Percentiles rank a stretch among this genome's conserved stretches.
Evolutionary conservation across 2,888 invertebrate genomes (phyloP).

Genomic region (Troglohyphantes excavatus): DNA sequence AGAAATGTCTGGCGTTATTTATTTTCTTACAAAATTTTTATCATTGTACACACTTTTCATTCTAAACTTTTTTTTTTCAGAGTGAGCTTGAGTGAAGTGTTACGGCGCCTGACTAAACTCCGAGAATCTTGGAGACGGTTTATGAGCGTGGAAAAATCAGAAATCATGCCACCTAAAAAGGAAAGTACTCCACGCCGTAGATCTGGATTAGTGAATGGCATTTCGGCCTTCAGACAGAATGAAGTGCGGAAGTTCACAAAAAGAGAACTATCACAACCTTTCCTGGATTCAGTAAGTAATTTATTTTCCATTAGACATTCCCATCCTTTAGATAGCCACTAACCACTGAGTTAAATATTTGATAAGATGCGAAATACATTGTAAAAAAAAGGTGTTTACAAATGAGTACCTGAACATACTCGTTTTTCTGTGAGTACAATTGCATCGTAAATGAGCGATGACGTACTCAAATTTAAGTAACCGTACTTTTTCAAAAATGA

Average conservation of each 20-base stretch:
- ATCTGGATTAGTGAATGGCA: conserved; percentile 54
- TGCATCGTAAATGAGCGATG: no score
- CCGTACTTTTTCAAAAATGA: no score
- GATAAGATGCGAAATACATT: no score
- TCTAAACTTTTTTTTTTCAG: conserved; percentile 13
- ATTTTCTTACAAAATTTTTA: no score
- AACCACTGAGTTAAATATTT: no score
- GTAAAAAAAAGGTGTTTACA: no score
- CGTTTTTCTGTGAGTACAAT: no score
- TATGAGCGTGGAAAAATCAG: conserved; percentile 5
- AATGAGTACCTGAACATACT: no score
- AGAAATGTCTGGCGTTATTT: no score
- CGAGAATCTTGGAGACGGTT: conserved; percentile 38
- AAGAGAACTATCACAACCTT: conserved; percentile 34
- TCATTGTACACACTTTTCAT: no score
- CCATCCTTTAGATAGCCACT: background rate
- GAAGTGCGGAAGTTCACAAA: conserved; percentile 58
- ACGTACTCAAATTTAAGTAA: no score
- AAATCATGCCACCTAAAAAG: conserved; percentile 10
- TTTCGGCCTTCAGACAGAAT: conserved; percentile 39
- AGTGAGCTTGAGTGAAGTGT: conserved; percentile 46
- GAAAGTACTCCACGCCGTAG: conserved; percentile 17
- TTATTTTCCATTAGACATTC: background rate
- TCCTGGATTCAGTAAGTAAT: conserved; percentile 61
- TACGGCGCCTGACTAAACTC: conserved; percentile 27